phyloP scores from a whole-genome alignment of 2,888 invertebrate genomes.

The Amblyteles armatorius region DNA sequence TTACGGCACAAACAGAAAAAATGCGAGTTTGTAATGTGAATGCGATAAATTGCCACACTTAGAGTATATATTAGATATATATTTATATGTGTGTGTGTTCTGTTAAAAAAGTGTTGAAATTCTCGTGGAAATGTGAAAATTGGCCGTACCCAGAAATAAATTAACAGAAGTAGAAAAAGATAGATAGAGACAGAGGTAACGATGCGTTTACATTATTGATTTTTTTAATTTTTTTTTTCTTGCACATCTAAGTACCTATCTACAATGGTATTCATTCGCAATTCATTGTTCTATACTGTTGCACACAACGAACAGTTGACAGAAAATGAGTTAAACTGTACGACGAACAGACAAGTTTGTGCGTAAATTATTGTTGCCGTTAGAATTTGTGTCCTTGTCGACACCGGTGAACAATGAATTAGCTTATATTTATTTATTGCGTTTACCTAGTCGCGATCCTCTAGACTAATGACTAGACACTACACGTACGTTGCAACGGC shows the following conservation, averaged over 20 bases:
- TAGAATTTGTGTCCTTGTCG: neutral
- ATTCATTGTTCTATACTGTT: slow-evolving; percentile 59
- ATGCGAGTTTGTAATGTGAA: neutral
- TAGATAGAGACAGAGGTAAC: slow-evolving; percentile 47
- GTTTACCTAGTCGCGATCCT: slow-evolving; percentile 54
- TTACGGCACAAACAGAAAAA: neutral
- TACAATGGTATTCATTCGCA: slow-evolving; percentile 44
- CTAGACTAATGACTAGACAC: slow-evolving; percentile 55
- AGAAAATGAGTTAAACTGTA: slow-evolving; percentile 11
- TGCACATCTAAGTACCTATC: slow-evolving; percentile 59
- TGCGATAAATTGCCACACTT: slow-evolving; percentile 14
- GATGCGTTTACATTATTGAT: slow-evolving; percentile 42
- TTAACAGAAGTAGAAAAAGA: slow-evolving; percentile 45
- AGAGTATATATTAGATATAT: slow-evolving; percentile 1
- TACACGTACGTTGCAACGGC: slow-evolving; percentile 56
- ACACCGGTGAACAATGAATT: slow-evolving; percentile 54
- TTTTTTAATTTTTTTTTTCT: slow-evolving; percentile 4
- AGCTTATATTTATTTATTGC: slow-evolving; percentile 29
- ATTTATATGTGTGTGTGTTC: neutral
- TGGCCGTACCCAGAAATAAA: slow-evolving; percentile 58
- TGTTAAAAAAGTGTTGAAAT: slow-evolving; percentile 14
- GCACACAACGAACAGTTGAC: slow-evolving; percentile 1
- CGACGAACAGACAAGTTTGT: slow-evolving; percentile 11
- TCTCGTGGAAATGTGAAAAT: slow-evolving; percentile 61
- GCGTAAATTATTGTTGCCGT: neutral